A percentile compares a stretch with the other conserved stretches of the same genome.
These are phyloP conservation scores for Anthophora plumipes DNA, from an alignment of 2,888 invertebrate species.

Conservation along the genomic window DNA sequence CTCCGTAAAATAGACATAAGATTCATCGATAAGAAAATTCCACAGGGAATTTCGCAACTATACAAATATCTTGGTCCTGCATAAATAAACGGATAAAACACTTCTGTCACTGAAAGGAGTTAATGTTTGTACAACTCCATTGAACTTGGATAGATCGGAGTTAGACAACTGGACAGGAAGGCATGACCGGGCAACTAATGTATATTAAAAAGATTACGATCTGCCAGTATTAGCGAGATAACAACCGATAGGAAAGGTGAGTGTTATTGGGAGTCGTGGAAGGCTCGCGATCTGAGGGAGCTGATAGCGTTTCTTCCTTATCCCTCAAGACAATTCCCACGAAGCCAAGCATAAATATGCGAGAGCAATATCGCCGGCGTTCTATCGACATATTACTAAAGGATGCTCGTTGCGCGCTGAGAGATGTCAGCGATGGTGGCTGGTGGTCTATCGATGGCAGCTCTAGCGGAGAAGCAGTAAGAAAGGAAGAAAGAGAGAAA, in stretches of 20 bases:
- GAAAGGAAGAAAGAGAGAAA: constrained; percentile 37
- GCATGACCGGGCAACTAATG: constrained; percentile 9
- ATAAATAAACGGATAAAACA: no score
- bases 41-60: no score
- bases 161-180: constrained; percentile 10
- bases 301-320: constrained; percentile 54
- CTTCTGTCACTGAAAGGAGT: no score
- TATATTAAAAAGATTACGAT: constrained; percentile 53
- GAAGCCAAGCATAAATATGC: constrained; percentile 66
- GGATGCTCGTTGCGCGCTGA: constrained; percentile 53
- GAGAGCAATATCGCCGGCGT: constrained; percentile 66
- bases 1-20: no score
- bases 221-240: constrained; percentile 35
- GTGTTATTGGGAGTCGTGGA: constrained; percentile 40
- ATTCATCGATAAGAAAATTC: no score
- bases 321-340: constrained; percentile 68
- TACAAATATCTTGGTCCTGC: no score
- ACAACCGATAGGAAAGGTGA: constrained; percentile 40
- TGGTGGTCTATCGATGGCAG: constrained; percentile 27
- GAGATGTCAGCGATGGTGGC: constrained; percentile 59
- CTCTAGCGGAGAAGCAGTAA: background rate
- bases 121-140: background rate
- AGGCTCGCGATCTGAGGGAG: constrained; percentile 36
- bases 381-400: constrained; percentile 67
- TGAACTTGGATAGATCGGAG: no score